Percentiles rank a stretch among this genome's conserved stretches.
phyloP scores from a whole-genome alignment of 2,888 invertebrate genomes.

The Mellilla xanthometata region DNA sequence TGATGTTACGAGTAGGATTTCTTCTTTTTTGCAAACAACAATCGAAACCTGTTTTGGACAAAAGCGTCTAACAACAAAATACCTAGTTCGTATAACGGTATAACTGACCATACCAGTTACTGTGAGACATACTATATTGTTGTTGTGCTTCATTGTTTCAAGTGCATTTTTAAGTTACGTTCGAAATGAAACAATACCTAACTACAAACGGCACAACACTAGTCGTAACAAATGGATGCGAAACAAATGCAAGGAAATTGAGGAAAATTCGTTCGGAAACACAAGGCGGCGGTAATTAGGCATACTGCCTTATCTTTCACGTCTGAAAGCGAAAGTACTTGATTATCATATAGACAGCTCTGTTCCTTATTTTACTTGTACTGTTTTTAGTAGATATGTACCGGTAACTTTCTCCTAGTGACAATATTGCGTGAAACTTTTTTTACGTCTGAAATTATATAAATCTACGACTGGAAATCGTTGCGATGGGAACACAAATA shows the following conservation, averaged over 20 bases:
- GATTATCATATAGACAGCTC: neutral
- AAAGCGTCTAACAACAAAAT: too few relatives aligned
- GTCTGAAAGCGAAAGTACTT: neutral
- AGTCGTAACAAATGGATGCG: constrained; percentile 5
- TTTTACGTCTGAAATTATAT: too few relatives aligned
- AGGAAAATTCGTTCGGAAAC: neutral
- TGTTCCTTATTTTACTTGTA: too few relatives aligned
- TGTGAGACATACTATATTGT: constrained; percentile 42
- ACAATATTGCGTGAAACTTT: too few relatives aligned
- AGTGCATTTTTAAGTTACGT: constrained; percentile 49
- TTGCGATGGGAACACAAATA: too few relatives aligned
- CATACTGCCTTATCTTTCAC: neutral
- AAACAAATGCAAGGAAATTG: neutral
- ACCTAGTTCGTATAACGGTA: too few relatives aligned
- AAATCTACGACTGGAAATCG: too few relatives aligned
- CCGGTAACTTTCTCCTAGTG: too few relatives aligned
- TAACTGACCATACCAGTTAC: constrained; percentile 35
- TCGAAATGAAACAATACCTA: constrained; percentile 30
- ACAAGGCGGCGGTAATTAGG: constrained; percentile 3
- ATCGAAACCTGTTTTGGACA: neutral
- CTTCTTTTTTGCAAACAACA: too few relatives aligned
- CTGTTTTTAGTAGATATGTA: too few relatives aligned
- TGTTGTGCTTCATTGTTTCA: too few relatives aligned
- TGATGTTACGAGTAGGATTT: too few relatives aligned
- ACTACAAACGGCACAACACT: constrained; percentile 13